A percentile compares a stretch with the other conserved stretches of the same genome.
Evolutionary conservation across 2,888 invertebrate species (phyloP).

Genomic region (Meta bourneti): DNA sequence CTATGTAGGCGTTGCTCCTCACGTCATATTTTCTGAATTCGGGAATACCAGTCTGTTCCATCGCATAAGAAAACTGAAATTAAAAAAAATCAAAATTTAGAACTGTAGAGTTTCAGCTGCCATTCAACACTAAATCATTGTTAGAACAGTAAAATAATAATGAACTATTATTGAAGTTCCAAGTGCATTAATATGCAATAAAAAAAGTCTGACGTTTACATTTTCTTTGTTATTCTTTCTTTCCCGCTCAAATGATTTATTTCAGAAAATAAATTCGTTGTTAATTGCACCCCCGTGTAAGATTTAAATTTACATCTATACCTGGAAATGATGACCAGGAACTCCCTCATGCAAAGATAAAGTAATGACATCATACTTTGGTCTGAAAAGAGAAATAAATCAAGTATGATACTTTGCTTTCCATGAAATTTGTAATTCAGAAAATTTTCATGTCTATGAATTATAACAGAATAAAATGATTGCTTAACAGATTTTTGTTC

Average conservation of each 20-base stretch:
- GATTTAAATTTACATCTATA: conserved; percentile 47
- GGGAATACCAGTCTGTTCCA: conserved; percentile 78
- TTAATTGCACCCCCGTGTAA: too few relatives aligned
- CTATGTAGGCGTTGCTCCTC: conserved; percentile 39
- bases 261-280: too few relatives aligned
- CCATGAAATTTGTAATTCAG: not conserved
- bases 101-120: too few relatives aligned
- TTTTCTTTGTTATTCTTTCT: too few relatives aligned
- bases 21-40: conserved; percentile 78
- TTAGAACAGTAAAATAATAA: too few relatives aligned
- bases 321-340: conserved; percentile 82
- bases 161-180: too few relatives aligned
- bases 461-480: not conserved
- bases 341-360: conserved; percentile 81
- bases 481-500: too few relatives aligned
- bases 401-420: not conserved
- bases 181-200: too few relatives aligned
- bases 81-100: not conserved
- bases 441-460: not conserved
- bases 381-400: conserved; percentile 78
- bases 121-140: too few relatives aligned
- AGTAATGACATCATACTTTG: conserved; percentile 80
- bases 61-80: conserved; percentile 78
- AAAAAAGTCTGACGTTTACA: too few relatives aligned
- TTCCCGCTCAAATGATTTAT: too few relatives aligned